Evolutionary conservation across 2,113 vertebrate genomes (phyloP), one percentile per base, ranked within the genome.

Genomic region (Misgurnus anguillicaudatus): DNA sequence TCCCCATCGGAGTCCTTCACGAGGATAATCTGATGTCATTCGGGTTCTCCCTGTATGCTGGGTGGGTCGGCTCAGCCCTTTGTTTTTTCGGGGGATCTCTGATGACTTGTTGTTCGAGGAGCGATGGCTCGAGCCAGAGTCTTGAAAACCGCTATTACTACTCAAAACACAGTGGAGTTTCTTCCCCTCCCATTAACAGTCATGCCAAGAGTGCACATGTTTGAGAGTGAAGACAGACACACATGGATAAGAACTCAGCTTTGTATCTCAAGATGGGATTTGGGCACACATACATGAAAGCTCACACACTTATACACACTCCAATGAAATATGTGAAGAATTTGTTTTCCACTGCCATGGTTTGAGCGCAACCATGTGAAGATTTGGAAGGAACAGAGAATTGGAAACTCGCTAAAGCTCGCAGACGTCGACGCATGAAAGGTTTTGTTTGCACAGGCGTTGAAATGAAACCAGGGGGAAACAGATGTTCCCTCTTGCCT

Each of bases 141-240:
- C 82, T 92, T 77, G 76, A 93, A 80, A 95, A 95, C 88, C 95
- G 92, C 75, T 97, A 96, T 93, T 97, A 97, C 93, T 98, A 96
- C 77, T 94, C 94, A 64, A 95, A 96, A 0, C 89, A 89, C 73
- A 88, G 92, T 4, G 94, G 94, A 5, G 53, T 85, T 45, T 78
- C 87, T 0, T 13, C 78, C 31, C 86, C 88, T 85, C 91, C 93
- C 0, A 82, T 94, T 2, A 94, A 94, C 0, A 97, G 93, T 81
- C 97, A 98, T 0, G 95, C 95, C 75, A 98, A 97, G 92, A 98
- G 94, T 0, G 96, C 93, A 0, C 94, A 93, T 0, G 96, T 99
- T 77, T 99, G 90, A 94, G 61, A 10, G 0, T 0, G 9, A 11
- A 24, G 24, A 68, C 31, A 6, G 6, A 57, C n/a, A 55, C 16